Conservation (phyloP, 2,113 vertebrate genomes). For the Triplophysa siluroides region DNA sequence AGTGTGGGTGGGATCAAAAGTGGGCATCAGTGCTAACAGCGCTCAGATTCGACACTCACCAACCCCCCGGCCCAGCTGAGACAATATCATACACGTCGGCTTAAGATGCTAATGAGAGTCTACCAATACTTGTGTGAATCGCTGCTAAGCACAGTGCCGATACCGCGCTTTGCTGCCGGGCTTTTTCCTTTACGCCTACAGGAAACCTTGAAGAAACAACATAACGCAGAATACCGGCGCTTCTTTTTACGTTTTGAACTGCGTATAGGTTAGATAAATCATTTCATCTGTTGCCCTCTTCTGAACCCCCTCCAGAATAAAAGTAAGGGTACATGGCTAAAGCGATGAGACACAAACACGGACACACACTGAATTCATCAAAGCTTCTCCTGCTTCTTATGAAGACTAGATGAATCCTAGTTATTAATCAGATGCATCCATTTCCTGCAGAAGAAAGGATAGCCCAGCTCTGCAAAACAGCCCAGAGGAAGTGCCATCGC, state of each 20-base stretch:
- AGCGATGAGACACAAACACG: constrained; percentile 55
- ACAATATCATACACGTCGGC: constrained; percentile 11
- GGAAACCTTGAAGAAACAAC: background rate
- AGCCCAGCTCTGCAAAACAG: constrained; percentile 86
- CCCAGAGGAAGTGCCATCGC: constrained; percentile 83
- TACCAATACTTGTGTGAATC: background rate
- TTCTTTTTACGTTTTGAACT: background rate
- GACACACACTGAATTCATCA: constrained; percentile 77
- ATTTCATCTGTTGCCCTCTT: constrained; percentile 60
- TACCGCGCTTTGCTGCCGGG: background rate
- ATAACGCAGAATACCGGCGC: background rate
- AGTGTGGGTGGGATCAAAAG: constrained; percentile 30
- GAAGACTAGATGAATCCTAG: constrained; percentile 87
- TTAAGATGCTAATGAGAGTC: constrained; percentile 21
- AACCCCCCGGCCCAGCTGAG: constrained; percentile 22
- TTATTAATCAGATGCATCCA: constrained; percentile 87
- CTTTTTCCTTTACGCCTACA: background rate
- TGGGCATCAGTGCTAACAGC: background rate
- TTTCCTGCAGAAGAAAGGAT: constrained; percentile 82
- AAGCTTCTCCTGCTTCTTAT: constrained; percentile 77
- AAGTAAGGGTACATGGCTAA: constrained; percentile 63
- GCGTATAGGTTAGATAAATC: background rate
- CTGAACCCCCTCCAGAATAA: constrained; percentile 38
- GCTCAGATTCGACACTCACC: background rate
- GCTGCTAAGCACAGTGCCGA: background rate